phyloP scores from a whole-genome alignment of 1,140 invertebrate species.

The Euborellia annulipes region DNA sequence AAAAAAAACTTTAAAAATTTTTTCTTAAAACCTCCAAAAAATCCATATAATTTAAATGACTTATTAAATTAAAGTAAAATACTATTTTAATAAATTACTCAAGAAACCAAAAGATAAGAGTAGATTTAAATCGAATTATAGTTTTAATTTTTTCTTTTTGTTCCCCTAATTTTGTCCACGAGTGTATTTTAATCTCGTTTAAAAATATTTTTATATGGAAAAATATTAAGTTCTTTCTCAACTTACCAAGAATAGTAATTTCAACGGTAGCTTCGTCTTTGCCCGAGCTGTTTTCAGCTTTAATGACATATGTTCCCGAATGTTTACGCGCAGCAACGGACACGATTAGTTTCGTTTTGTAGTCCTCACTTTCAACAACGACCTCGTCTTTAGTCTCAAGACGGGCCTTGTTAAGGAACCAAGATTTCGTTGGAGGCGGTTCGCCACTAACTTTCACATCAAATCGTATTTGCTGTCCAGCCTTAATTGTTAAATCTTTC shows the following conservation, averaged over 20 bases:
- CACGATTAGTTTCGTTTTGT: constrained; percentile 67
- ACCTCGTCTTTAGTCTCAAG: constrained; percentile 46
- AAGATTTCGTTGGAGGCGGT: constrained; percentile 69
- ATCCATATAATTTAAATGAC: too few species aligned
- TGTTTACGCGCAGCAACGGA: constrained; percentile 57
- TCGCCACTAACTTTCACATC: constrained; percentile 83
- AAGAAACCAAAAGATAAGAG: too few species aligned
- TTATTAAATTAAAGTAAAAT: too few species aligned
- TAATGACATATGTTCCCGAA: constrained; percentile 70
- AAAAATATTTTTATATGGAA: background rate
- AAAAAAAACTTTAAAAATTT: too few species aligned
- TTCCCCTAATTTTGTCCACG: too few species aligned
- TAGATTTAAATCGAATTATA: too few species aligned
- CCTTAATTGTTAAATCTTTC: constrained; percentile 72
- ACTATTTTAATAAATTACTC: too few species aligned
- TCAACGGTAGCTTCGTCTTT: constrained; percentile 81
- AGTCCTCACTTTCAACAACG: constrained; percentile 70
- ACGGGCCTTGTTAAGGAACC: constrained; percentile 68
- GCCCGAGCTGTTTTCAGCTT: constrained; percentile 81
- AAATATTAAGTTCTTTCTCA: constrained; percentile 3
- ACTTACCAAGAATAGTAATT: constrained; percentile 55
- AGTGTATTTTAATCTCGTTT: too few species aligned
- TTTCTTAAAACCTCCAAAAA: too few species aligned
- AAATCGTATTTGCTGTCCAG: constrained; percentile 66
- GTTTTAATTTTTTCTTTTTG: too few species aligned